Base-by-base conservation (phyloP, 2,888 invertebrate genomes). In the Andricus quercusramuli region DNA sequence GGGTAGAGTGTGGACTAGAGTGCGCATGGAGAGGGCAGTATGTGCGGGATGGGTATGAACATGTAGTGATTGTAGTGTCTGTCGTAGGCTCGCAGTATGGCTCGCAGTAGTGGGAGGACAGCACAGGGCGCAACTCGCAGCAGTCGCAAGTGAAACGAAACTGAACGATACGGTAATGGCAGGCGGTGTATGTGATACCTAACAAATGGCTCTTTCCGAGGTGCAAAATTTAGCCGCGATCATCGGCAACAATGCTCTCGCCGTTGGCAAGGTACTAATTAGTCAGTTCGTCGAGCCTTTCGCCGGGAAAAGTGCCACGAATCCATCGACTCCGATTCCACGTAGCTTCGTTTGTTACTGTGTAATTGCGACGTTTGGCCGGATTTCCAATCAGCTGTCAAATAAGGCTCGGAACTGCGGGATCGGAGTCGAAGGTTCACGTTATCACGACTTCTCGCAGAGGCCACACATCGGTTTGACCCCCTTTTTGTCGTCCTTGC, bases 131-230 rank as follows among this genome's bases (percentile, higher is more conserved):
- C 82, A 83, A 80, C 79, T 84, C 80, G 82, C 66, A 80, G 82
- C 80, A 83, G 84, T 84, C 80, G 81, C 68, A 81, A 83, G 80
- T 83, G 84, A 84, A 85, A 77, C 79, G 79, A 77, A 74, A 79
- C 77, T 79, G 79, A 77, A 77, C 68, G 80, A 85, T 85, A 87
- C 84, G 86, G 89, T 89, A 88, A 91, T 91, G 91, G 89, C 89
- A 88, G 88, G 87, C 86, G 83, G 86, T 79, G 83, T 86, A 84
- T 82, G 86, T 88, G 84, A 86, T 85, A 78, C 84, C 84, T 83
- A 82, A 86, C 86, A 86, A 88, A 91, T 91, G 91, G 89, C 91
- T 88, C 87, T 91, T 83, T 91, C 90, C 83, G 90, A 91, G 84
- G 90, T 91, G 88, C 90, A 90, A 86, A 90, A 90, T 89, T 88